Percentiles rank a stretch among this genome's conserved stretches.
Evolutionary conservation across 2,113 vertebrate genomes (phyloP).

Genomic region (Acrocephalus arundinaceus): DNA sequence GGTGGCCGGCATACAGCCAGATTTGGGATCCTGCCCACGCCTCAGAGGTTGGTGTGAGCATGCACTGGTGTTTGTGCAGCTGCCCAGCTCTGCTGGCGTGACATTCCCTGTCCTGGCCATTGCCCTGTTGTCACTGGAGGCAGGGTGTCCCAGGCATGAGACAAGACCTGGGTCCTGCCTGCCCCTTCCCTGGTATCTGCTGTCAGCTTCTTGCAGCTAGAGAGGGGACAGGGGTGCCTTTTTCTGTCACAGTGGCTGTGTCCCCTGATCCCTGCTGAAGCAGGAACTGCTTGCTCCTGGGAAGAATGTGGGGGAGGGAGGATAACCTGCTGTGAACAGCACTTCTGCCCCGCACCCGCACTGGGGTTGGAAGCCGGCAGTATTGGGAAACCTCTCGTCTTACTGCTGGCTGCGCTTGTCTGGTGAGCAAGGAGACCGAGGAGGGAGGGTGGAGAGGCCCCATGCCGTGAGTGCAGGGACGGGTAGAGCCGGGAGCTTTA

Average conservation of each 20-base stretch:
- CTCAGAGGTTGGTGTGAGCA: not conserved
- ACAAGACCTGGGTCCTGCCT: not conserved
- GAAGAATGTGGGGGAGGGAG: not conserved
- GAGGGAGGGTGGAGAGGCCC: not conserved
- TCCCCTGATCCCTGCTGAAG: not conserved
- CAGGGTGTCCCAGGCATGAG: not conserved
- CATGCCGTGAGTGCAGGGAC: rapidly evolving
- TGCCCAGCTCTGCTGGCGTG: not conserved
- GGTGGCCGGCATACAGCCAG: not conserved
- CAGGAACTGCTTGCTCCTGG: not conserved
- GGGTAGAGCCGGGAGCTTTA: rapidly evolving
- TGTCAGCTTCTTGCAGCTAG: not conserved
- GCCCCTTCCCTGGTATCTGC: not conserved
- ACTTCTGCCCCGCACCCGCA: not conserved
- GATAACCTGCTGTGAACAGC: not conserved
- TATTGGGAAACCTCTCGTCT: constrained; percentile 57
- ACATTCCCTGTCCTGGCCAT: not conserved
- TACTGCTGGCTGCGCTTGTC: constrained; percentile 15
- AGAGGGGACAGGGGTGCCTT: not conserved
- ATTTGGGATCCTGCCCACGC: not conserved
- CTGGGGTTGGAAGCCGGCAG: not conserved
- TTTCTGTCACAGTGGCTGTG: not conserved
- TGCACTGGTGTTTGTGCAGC: not conserved
- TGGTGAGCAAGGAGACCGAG: constrained; percentile 21
- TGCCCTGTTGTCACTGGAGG: not conserved